Percentiles rank a stretch among this genome's conserved stretches.
Evolutionary conservation across 1,140 invertebrate genomes (phyloP).

Genomic region (Rhagoletis pomonella): DNA sequence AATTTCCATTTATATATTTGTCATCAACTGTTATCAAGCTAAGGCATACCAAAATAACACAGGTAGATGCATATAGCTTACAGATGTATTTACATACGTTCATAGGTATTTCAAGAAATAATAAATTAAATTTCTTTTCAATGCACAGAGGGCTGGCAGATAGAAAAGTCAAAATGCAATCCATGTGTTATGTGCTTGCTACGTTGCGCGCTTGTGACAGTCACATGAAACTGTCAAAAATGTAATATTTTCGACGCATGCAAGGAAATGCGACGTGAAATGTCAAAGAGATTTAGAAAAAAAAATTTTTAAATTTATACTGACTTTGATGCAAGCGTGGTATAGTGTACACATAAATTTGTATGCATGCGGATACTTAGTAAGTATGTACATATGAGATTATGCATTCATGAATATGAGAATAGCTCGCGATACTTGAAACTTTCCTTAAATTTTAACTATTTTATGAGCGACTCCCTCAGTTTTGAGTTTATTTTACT

Average conservation of each 20-base stretch:
- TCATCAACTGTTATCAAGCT: too few species aligned
- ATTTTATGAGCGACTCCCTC: too few species aligned
- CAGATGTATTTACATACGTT: too few species aligned
- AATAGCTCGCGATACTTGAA: too few species aligned
- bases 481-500: too few species aligned
- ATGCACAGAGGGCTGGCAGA: neutral
- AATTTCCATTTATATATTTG: too few species aligned
- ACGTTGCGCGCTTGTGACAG: neutral
- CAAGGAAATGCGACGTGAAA: conserved; percentile 22
- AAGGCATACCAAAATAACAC: too few species aligned
- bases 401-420: too few species aligned
- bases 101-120: too few species aligned
- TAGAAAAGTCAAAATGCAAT: conserved; percentile 39
- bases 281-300: conserved; percentile 36
- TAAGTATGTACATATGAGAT: neutral
- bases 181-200: neutral
- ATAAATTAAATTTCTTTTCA: neutral
- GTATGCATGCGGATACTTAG: too few species aligned
- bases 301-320: neutral
- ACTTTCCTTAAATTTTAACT: too few species aligned
- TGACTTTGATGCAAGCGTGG: neutral
- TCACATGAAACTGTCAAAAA: conserved; percentile 40
- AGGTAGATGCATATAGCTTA: too few species aligned
- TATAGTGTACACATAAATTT: neutral
- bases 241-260: neutral